These are phyloP conservation scores for Lonchura striata DNA, from an alignment of 2,113 vertebrate genomes.

Conservation along the genomic window DNA sequence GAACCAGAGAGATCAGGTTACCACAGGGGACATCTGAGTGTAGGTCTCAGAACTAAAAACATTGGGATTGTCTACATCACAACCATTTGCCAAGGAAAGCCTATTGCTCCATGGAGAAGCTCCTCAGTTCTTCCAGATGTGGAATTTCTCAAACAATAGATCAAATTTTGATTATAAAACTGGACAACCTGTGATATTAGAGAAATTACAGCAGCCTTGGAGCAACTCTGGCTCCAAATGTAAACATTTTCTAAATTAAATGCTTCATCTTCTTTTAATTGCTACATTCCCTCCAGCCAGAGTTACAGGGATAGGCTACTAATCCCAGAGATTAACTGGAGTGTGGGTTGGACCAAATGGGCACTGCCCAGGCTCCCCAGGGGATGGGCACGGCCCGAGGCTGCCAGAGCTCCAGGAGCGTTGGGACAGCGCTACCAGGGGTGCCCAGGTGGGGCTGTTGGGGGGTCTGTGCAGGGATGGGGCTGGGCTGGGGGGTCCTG, in stretches of 20 bases:
- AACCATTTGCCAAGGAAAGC: not conserved
- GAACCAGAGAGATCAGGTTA: not conserved
- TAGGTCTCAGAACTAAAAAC: not conserved
- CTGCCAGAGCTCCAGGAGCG: not conserved
- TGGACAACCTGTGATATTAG: not conserved
- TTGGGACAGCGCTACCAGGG: not conserved
- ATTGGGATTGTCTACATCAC: not conserved
- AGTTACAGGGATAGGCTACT: not conserved
- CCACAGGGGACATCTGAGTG: not conserved
- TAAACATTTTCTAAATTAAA: not conserved
- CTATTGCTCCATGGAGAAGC: not conserved
- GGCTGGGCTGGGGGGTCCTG: fast-evolving
- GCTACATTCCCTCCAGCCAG: not conserved
- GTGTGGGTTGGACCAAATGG: not conserved
- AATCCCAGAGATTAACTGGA: not conserved
- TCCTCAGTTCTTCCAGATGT: not conserved
- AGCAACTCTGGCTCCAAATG: not conserved
- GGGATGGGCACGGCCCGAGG: not conserved
- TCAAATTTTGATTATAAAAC: not conserved
- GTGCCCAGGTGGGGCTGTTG: not conserved
- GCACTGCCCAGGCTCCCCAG: not conserved
- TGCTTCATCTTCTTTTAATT: not conserved
- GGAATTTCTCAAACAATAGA: not conserved
- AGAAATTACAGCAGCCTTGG: not conserved
- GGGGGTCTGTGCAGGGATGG: not conserved